Evolutionary conservation across 2,888 invertebrate genomes (phyloP).

Genomic region (Hololepta plana): DNA sequence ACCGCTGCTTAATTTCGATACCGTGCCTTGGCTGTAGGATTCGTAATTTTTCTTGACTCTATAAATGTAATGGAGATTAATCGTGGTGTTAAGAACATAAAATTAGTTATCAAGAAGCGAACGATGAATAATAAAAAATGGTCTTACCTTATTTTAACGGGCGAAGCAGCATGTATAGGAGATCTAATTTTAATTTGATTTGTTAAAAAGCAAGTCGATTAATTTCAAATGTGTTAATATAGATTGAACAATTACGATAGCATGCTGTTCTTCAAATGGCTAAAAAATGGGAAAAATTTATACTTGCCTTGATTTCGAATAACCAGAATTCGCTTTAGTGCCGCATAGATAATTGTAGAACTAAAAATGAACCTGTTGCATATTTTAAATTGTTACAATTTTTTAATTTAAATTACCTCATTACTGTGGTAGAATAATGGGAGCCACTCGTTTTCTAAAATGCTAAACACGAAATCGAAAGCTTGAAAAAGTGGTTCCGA

Average conservation of each 20-base stretch:
- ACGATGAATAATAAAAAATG: too few relatives aligned
- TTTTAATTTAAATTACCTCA: slow-evolving; percentile 34
- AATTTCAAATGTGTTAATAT: too few relatives aligned
- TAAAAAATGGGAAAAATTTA: too few relatives aligned
- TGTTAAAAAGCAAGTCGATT: too few relatives aligned
- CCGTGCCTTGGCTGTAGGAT: slow-evolving; percentile 18
- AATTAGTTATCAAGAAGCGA: too few relatives aligned
- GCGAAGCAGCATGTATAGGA: slow-evolving; percentile 16
- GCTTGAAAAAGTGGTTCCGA: slow-evolving; percentile 62
- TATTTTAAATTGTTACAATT: not conserved
- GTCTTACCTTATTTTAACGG: slow-evolving; percentile 18
- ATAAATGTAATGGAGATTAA: too few relatives aligned
- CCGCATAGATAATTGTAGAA: slow-evolving; percentile 56
- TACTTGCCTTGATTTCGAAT: too few relatives aligned
- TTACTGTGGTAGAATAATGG: slow-evolving; percentile 69
- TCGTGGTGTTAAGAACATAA: too few relatives aligned
- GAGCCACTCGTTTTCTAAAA: slow-evolving; percentile 54
- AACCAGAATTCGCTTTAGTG: slow-evolving; percentile 36
- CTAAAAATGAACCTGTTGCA: slow-evolving; percentile 35
- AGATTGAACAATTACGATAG: too few relatives aligned
- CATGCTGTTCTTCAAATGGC: too few relatives aligned
- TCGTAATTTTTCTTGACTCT: slow-evolving; percentile 20
- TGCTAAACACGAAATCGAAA: slow-evolving; percentile 56
- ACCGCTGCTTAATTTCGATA: slow-evolving; percentile 34
- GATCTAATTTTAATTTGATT: slow-evolving; percentile 10